Base-by-base conservation (phyloP, 2,888 invertebrate species). In the Trichacis sp. region DNA sequence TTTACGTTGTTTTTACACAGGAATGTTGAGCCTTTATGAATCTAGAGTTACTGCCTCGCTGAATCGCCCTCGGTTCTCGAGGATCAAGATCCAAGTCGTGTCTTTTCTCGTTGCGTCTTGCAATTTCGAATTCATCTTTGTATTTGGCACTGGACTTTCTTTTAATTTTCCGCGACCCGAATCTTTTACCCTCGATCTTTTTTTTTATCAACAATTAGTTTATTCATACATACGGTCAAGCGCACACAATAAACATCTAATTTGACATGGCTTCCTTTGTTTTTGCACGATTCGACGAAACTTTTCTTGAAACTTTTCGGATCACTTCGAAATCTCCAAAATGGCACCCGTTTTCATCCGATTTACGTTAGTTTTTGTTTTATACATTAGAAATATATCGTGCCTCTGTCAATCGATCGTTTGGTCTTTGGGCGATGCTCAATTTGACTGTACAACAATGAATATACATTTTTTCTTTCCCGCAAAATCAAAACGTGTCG, bases 241-340 rank as follows among this genome's bases (percentile, higher is more conserved):
- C 61, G 18, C 18, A 45, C 43, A 45, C 54, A n/a, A n/a, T n/a
- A 42, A 18, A 58, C 17, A 38, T 42, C 20, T 19, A 17, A 40
- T 40, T 15, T 40, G 17, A 47, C 33, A 43, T 43, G 19, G 19
- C 47, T 38, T 33, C n/a, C 20, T 46, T 46, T 24, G 12, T n/a
- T 24, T 46, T 24, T 46, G 11, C 18, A 51, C 40, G 20, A 24
- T 40, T 30, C 68, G 71, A 73, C 64, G 72, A 73, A 64, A 73
- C 71, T 69, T 68, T 70, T 72, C 67, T 70, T 72, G 72, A 74
- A 73, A 74, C 72, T 67, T 69, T 59, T 68, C 73, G 70, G 65
- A 43, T 52, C 45, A 48, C 40, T 30, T 55, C 43, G 36, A 36
- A n/a, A n/a, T n/a, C n/a, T n/a, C n/a, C n/a, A n/a, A n/a, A n/a